Evolutionary conservation across 2,797 vertebrate genomes (phyloP).

Genomic region (Acanthiza pusilla): DNA sequence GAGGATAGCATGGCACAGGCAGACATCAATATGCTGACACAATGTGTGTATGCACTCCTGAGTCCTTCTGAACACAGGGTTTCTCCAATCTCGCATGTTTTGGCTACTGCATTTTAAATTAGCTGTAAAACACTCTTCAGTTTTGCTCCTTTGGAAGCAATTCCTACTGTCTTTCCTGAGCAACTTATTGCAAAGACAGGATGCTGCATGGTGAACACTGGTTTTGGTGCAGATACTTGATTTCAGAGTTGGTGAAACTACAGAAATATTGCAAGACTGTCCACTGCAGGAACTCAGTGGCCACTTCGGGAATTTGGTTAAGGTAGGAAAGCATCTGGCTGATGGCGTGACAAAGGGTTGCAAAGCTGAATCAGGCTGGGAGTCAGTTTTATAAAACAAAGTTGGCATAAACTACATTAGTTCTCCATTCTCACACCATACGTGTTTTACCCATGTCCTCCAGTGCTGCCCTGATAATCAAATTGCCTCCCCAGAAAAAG

Average conservation of each 20-base stretch:
- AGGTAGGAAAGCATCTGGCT: neutral
- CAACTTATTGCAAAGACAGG: neutral
- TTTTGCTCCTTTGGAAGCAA: neutral
- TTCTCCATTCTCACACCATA: neutral
- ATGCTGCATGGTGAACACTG: neutral
- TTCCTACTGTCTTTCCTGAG: neutral
- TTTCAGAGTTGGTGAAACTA: neutral
- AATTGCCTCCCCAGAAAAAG: neutral
- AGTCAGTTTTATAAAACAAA: neutral
- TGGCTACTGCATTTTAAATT: neutral
- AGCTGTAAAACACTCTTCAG: neutral
- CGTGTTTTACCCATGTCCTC: neutral
- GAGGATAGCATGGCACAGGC: neutral
- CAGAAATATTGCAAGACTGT: neutral
- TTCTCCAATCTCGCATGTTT: rapidly evolving
- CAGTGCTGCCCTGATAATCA: constrained; percentile 11
- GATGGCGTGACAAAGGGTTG: neutral
- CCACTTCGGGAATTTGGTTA: neutral
- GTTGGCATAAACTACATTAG: neutral
- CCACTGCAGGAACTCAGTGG: neutral
- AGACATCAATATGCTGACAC: neutral
- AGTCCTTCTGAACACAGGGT: neutral
- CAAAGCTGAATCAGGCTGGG: neutral
- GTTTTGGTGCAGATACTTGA: neutral
- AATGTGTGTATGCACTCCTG: neutral